Evolutionary conservation across 1,140 invertebrate species (phyloP).

Genomic region (Drosophila arawakana): DNA sequence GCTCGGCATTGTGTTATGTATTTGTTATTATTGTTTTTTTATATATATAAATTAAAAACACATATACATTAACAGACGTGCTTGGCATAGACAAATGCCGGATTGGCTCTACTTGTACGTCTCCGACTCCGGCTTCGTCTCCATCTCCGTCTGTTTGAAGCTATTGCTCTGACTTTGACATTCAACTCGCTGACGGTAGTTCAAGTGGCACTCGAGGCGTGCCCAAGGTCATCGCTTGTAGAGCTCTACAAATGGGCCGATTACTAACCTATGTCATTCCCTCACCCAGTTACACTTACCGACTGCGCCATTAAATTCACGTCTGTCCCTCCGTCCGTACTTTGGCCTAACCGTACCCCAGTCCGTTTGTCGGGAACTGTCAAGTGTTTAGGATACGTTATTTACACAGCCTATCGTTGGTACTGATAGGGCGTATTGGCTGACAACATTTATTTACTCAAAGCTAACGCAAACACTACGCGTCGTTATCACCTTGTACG

Average conservation of each 20-base stretch:
- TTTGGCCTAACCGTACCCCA: no score
- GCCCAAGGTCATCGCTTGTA: slow-evolving; percentile 32
- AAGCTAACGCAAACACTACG: slow-evolving; percentile 16
- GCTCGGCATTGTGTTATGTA: slow-evolving; percentile 16
- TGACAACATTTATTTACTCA: slow-evolving; percentile 4
- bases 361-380: not conserved
- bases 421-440: slow-evolving; percentile 8
- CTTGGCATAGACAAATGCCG: slow-evolving; percentile 43
- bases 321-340: no score
- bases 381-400: slow-evolving; percentile 22
- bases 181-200: slow-evolving; percentile 46
- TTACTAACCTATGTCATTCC: slow-evolving; percentile 51
- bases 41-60: not conserved
- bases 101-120: not conserved
- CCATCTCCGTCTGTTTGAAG: not conserved
- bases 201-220: slow-evolving; percentile 45
- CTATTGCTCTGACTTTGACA: slow-evolving; percentile 46
- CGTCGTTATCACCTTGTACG: slow-evolving; percentile 47
- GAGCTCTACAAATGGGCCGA: slow-evolving; percentile 16
- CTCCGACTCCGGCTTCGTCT: not conserved
- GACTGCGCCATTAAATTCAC: slow-evolving; percentile 9
- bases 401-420: slow-evolving; percentile 51
- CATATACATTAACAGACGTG: slow-evolving; percentile 33
- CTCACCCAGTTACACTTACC: slow-evolving; percentile 44
- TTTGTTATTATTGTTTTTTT: slow-evolving; percentile 25